phyloP scores from a whole-genome alignment of 92 coral and sea anemone species.

The Chrysogorgia sp. region DNA sequence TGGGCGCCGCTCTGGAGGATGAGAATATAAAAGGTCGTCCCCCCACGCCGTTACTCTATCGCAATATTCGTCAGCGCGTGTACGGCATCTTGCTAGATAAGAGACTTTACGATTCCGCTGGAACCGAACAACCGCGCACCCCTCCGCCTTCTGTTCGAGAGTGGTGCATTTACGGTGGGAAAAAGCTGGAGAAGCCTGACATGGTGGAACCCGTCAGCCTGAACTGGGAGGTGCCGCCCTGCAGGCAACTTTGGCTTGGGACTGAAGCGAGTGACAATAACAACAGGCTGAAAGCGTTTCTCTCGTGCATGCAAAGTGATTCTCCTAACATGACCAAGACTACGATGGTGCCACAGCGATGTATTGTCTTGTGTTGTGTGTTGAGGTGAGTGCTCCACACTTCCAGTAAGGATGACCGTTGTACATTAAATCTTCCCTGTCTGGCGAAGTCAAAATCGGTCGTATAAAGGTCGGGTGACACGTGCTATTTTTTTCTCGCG shows the following conservation, averaged over 20 bases:
- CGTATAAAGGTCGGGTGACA: no score
- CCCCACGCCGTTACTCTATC: slow-evolving; percentile 79
- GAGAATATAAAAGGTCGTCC: slow-evolving; percentile 75
- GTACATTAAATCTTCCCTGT: no score
- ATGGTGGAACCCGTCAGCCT: slow-evolving; percentile 77
- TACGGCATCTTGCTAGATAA: slow-evolving; percentile 92
- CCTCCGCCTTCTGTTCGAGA: slow-evolving; percentile 86
- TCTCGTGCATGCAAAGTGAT: slow-evolving; percentile 91
- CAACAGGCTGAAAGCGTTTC: slow-evolving; percentile 89
- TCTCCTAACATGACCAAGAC: slow-evolving; percentile 93
- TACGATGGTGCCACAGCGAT: slow-evolving; percentile 87
- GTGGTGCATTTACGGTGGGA: slow-evolving; percentile 94
- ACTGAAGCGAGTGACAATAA: slow-evolving; percentile 73
- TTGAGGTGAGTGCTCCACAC: slow-evolving; percentile 79
- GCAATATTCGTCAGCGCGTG: slow-evolving; percentile 84
- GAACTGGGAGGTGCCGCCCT: slow-evolving; percentile 87
- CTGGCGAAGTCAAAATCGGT: no score
- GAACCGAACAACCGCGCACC: slow-evolving; percentile 49
- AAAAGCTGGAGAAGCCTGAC: slow-evolving; percentile 79
- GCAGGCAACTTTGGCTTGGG: slow-evolving; percentile 89
- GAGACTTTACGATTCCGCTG: slow-evolving; percentile 61
- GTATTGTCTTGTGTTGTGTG: slow-evolving; percentile 88
- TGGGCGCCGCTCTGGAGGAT: slow-evolving; percentile 83
- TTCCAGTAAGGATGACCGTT: background rate
- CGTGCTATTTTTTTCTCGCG: no score